Conservation (phyloP, 2,888 invertebrate genomes). For the Dicroscelio sp. region DNA sequence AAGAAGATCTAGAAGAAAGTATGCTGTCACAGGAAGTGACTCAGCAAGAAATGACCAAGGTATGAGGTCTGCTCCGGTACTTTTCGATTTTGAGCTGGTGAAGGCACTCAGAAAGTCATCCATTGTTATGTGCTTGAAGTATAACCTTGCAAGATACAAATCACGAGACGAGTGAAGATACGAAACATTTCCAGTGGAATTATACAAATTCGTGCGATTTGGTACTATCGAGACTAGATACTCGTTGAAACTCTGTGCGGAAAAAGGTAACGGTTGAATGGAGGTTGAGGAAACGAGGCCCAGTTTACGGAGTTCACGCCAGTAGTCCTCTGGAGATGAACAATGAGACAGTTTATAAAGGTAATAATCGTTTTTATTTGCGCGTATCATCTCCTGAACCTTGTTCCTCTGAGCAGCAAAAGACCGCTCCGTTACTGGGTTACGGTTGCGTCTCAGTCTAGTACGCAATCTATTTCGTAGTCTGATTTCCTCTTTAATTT, state of each 20-base stretch:
- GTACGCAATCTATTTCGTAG: neutral
- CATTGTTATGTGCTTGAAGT: neutral
- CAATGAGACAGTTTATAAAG: too few species aligned
- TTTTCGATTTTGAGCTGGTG: neutral
- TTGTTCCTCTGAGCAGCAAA: neutral
- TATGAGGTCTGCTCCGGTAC: neutral
- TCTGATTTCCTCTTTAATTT: neutral
- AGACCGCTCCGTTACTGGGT: neutral
- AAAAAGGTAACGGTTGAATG: too few species aligned
- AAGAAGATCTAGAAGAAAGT: neutral
- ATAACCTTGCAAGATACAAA: neutral
- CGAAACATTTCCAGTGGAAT: too few species aligned
- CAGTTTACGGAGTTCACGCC: too few species aligned
- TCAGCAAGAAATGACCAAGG: neutral
- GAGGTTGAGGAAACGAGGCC: too few species aligned
- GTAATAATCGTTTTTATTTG: too few species aligned
- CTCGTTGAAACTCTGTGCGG: too few species aligned
- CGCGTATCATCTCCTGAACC: neutral
- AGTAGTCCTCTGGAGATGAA: too few species aligned
- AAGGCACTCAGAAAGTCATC: neutral
- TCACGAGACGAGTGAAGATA: neutral
- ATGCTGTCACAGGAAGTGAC: neutral
- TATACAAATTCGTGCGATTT: too few species aligned
- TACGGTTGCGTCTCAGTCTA: neutral
- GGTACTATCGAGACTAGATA: too few species aligned